Evolutionary conservation across 1,140 invertebrate genomes (phyloP), one percentile per base, ranked within the genome.

Genomic region (Drosophila pachea): DNA sequence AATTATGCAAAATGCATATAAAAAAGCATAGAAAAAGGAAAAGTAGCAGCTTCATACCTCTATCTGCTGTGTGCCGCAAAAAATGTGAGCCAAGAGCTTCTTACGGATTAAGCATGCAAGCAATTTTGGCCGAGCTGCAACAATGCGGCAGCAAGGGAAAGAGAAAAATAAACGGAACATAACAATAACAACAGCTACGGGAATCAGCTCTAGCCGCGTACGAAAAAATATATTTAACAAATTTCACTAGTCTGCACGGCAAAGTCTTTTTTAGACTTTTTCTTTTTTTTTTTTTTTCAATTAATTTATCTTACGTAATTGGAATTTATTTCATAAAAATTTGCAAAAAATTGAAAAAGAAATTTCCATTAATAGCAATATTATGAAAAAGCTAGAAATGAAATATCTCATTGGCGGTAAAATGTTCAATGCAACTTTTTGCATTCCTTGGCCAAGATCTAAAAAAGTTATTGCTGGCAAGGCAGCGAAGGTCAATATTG

Each of bases 31-130:
- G 12, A 32, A 16, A 38, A 43, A 53, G 33, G 3, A 22, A 38
- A 38, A 47, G 29, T 47, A n/a, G 7, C 31, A 58, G 52, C 40
- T 43, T 43, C 12, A 43, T 62, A 52, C 49, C 36, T 59, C 16
- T 54, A 35, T 56, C 32, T 69, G 58, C 16, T 58, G 68, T 65
- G 33, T 53, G 62, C 65, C 67, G 56, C 29, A 77, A 86, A 84
- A 83, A 86, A 86, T 84, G 78, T 77, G 58, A 86, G 74, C 73
- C 81, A 86, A 86, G 78, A 81, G 81, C 81, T 84, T 61, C 81
- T 84, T 86, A 86, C 72, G 81, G 81, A 86, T 84, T 86, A 84
- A 84, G 78, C 76, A 76, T 78, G 81, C 79, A 74, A 86, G 81
- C 81, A 82, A 82, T 86, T 86, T 86, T 75, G 63, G 59, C 42